Base-by-base conservation (phyloP, 2,797 vertebrate genomes). In the Echeneis naucrates region DNA sequence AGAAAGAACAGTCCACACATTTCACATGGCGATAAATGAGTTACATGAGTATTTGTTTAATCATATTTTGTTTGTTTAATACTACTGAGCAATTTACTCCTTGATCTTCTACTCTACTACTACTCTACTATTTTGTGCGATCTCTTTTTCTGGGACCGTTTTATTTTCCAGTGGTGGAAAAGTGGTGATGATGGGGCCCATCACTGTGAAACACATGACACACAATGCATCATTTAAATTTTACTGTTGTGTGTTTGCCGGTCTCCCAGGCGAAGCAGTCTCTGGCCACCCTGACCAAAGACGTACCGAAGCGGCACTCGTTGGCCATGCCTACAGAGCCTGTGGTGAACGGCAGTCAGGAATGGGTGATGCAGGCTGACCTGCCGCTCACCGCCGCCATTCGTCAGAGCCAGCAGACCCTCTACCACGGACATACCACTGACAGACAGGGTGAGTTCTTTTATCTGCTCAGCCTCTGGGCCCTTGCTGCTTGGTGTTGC, bases 351-450 rank as follows among this genome's bases (percentile, higher is more conserved):
- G 97, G 97, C 56, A 99, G 96, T 84, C 98, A 99, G 95, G 98
- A 99, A 89, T 99, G 97, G 98, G 97, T 97, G 92, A 96, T 96
- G 93, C 97, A 98, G 79, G 95, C 97, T 0, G 97, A 99, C 92
- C 95, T 98, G 66, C 97, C 98, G 0, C 96, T 99, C 80, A 99
- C 98, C 0, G 98, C 98, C 0, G 98, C 98, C 90, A 99, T 99
- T 89, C 96, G 98, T 35, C 97, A 99, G 93, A 99, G 97, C 90
- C 97, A 99, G 66, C 97, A 99, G 92, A 98, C 97, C 0, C 95
- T 98, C 50, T 98, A 98, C 93, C 96, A 99, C 68, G 95, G 95
- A 55, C 97, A 98, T 94, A 87, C 78, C 40, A 91, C 95, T 0
- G 97, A 99, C 90, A 92, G 97, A 87, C 97, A 97, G 95, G 97